Evolutionary conservation across 2,797 vertebrate species (phyloP).

Genomic region (Bradypus variegatus): DNA sequence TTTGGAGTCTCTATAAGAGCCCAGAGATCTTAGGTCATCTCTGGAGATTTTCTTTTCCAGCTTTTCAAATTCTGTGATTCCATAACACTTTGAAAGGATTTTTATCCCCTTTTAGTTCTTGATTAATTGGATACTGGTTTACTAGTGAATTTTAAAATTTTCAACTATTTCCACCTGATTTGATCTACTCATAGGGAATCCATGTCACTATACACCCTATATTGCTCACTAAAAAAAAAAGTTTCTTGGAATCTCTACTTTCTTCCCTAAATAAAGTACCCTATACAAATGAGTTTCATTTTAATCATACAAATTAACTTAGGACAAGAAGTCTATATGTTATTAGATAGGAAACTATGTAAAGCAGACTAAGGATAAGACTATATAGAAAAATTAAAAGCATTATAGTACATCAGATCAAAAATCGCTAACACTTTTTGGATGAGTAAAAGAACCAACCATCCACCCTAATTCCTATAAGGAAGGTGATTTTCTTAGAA

Average conservation of each 20-base stretch:
- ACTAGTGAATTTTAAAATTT: slow-evolving; percentile 10
- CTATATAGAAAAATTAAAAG: neutral
- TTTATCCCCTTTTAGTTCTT: neutral
- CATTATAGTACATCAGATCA: neutral
- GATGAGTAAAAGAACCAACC: neutral
- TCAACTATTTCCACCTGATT: neutral
- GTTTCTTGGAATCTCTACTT: neutral
- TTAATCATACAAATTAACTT: slow-evolving; percentile 15
- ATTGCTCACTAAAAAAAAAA: neutral
- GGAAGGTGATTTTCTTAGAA: slow-evolving; percentile 2
- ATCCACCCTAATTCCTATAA: neutral
- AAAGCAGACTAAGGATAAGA: neutral
- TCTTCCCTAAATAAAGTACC: neutral
- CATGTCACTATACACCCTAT: neutral
- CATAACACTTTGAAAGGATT: neutral
- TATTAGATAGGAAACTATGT: neutral
- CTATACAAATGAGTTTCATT: neutral
- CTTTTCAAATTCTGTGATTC: neutral
- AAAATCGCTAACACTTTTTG: neutral
- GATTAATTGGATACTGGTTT: neutral
- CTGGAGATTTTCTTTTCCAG: neutral
- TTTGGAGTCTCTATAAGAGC: neutral
- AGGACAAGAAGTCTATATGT: neutral
- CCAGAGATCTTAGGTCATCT: neutral
- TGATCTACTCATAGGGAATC: neutral